These are phyloP conservation scores for Mungos mungo DNA, from an alignment of 2,113 vertebrate genomes.

Conservation along the genomic window DNA sequence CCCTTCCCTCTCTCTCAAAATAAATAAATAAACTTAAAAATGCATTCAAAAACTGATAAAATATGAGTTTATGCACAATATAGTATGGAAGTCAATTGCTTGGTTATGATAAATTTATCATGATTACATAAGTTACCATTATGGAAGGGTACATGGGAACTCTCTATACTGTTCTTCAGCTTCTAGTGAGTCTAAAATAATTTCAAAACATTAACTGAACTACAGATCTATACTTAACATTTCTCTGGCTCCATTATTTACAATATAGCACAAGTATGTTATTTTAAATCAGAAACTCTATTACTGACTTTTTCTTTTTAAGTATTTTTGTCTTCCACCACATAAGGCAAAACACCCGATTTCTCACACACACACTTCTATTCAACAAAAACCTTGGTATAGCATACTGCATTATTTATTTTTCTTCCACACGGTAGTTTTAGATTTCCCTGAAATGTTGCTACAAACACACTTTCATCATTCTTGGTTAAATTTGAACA, in stretches of 20 bases:
- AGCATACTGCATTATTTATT: neutral
- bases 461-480: conserved; percentile 18
- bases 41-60: neutral
- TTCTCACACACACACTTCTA: neutral
- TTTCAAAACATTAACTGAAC: neutral
- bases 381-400: neutral
- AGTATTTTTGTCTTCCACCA: neutral
- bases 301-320: neutral
- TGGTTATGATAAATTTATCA: neutral
- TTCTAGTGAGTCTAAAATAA: neutral
- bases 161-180: neutral
- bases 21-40: neutral
- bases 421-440: neutral
- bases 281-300: neutral
- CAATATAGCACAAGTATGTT: neutral
- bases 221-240: neutral
- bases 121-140: neutral
- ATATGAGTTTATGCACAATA: neutral
- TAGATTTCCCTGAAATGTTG: conserved; percentile 22
- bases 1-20: too few species aligned
- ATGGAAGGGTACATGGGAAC: neutral
- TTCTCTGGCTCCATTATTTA: neutral
- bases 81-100: neutral
- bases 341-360: neutral
- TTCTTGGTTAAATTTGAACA: conserved; percentile 65